phyloP scores from a whole-genome alignment of 2,113 vertebrate genomes.

The Uropsilus gracilis region DNA sequence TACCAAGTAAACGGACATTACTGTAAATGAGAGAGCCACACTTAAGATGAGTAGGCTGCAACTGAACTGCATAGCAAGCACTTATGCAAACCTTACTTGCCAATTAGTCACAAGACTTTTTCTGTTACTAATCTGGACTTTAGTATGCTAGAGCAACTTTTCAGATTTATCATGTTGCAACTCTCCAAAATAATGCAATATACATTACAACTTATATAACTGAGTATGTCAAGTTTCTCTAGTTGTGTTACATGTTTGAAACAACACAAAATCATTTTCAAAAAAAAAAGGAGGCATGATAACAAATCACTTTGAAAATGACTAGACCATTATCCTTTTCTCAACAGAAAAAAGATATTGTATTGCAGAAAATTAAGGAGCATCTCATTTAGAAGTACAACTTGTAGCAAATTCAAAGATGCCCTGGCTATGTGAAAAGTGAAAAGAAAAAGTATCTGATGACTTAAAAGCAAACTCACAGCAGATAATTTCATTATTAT shows the following conservation, averaged over 20 bases:
- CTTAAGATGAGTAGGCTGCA: not conserved
- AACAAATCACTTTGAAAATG: slow-evolving; percentile 21
- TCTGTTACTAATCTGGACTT: slow-evolving; percentile 1
- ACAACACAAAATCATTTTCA: not conserved
- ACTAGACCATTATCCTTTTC: not conserved
- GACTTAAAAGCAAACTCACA: not conserved
- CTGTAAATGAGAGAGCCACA: slow-evolving; percentile 20
- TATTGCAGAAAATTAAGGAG: not conserved
- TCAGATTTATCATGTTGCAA: not conserved
- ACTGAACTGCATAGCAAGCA: not conserved
- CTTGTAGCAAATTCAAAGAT: slow-evolving; percentile 14
- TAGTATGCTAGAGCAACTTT: not conserved
- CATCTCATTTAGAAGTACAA: not conserved
- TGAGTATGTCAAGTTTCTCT: not conserved
- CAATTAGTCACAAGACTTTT: not conserved
- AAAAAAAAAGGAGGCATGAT: not conserved
- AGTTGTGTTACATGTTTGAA: not conserved
- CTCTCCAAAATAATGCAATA: not conserved
- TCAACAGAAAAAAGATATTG: not conserved
- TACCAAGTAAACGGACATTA: not conserved
- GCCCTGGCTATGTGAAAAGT: not conserved
- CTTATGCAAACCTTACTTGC: not conserved
- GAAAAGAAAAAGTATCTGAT: not conserved
- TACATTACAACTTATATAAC: not conserved
- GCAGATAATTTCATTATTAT: not conserved